A percentile compares a stretch with the other conserved stretches of the same genome.
Evolutionary conservation across 2,113 vertebrate species (phyloP).

Genomic region (Mesoclemmys tuberculata): DNA sequence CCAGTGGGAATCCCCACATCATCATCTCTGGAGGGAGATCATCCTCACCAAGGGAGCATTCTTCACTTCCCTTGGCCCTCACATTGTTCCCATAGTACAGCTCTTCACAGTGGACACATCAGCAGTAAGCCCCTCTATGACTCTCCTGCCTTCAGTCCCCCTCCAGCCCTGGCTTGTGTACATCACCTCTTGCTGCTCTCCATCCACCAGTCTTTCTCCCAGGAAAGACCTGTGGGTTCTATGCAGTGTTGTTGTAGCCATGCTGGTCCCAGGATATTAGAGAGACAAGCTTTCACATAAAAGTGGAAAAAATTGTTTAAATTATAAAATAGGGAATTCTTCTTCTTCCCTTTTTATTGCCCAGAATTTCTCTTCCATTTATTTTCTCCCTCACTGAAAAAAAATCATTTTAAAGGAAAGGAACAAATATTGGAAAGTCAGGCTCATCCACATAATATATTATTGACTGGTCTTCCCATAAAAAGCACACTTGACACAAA

Average conservation of each 20-base stretch:
- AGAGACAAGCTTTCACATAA: not conserved
- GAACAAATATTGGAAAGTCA: not conserved
- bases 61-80: not conserved
- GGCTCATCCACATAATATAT: not conserved
- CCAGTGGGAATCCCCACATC: not conserved
- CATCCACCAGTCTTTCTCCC: not conserved
- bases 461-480: not conserved
- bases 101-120: not conserved
- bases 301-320: not conserved
- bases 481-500: not conserved
- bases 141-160: not conserved
- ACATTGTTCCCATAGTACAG: not conserved
- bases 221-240: not conserved
- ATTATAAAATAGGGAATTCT: not conserved
- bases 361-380: not conserved
- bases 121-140: not conserved
- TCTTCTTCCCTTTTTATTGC: not conserved
- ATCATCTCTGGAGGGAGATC: not conserved
- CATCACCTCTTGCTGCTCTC: not conserved
- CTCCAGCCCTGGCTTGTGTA: not conserved
- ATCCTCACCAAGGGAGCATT: not conserved
- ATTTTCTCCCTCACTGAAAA: not conserved
- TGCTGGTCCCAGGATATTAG: not conserved
- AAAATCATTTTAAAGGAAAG: not conserved
- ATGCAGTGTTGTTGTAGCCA: not conserved